Evolutionary conservation across 1,140 invertebrate species (phyloP).

Genomic region (Vanessa atalanta): DNA sequence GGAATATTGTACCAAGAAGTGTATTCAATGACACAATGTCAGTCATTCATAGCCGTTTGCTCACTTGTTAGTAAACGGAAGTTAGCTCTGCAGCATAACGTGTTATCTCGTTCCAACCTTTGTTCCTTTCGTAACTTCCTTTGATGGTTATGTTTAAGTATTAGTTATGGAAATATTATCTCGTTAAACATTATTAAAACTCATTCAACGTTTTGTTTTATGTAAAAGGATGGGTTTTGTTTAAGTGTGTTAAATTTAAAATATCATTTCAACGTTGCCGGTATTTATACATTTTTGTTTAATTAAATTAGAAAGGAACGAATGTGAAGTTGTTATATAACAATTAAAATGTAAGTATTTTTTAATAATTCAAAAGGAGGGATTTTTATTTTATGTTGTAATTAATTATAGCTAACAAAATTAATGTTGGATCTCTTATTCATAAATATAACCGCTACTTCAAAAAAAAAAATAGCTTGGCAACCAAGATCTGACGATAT

Average conservation of each 20-base stretch:
- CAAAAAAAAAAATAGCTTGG: too few relatives aligned
- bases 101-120: slow-evolving; percentile 51
- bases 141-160: slow-evolving; percentile 31
- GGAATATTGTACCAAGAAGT: neutral
- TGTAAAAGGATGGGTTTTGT: neutral
- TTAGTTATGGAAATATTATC: slow-evolving; percentile 19
- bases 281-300: too few relatives aligned
- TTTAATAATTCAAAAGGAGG: too few relatives aligned
- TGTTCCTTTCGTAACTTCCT: slow-evolving; percentile 64
- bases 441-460: too few relatives aligned
- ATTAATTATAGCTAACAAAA: too few relatives aligned
- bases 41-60: slow-evolving; percentile 54
- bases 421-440: too few relatives aligned
- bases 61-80: slow-evolving; percentile 63
- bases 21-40: slow-evolving; percentile 45
- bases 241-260: neutral
- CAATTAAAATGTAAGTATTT: too few relatives aligned
- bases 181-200: slow-evolving; percentile 40
- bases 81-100: slow-evolving; percentile 60
- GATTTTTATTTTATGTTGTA: too few relatives aligned
- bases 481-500: too few relatives aligned
- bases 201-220: neutral
- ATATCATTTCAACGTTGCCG: too few relatives aligned
- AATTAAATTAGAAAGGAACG: too few relatives aligned
- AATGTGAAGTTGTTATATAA: too few relatives aligned